These are phyloP conservation scores for Cossypha caffra DNA, from an alignment of 2,797 vertebrate species.

Conservation along the genomic window DNA sequence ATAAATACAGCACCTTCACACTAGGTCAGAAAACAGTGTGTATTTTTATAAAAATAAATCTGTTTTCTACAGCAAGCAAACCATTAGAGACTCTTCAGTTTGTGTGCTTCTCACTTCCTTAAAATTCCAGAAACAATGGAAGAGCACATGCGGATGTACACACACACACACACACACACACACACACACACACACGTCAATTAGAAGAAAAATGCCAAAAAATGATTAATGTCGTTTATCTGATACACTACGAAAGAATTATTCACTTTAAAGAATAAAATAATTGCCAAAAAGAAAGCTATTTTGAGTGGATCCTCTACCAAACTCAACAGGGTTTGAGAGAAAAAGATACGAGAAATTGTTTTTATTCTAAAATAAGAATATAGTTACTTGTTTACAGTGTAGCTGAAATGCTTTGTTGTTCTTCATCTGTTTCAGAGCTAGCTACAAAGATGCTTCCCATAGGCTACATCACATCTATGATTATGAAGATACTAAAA, in stretches of 20 bases:
- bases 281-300: background rate
- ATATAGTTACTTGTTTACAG: background rate
- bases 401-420: background rate
- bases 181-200: background rate
- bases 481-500: background rate
- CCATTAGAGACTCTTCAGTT: background rate
- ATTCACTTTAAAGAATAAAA: background rate
- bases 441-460: background rate
- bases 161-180: background rate
- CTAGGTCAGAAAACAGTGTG: slow-evolving; percentile 1
- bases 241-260: background rate
- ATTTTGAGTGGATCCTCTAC: background rate
- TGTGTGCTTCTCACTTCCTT: background rate
- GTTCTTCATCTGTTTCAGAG: background rate
- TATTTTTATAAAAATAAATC: slow-evolving; percentile 11
- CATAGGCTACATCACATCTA: background rate
- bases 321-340: background rate
- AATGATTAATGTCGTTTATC: background rate
- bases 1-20: slow-evolving; percentile 9
- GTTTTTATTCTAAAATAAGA: background rate
- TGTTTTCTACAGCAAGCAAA: background rate
- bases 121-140: background rate
- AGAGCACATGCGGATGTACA: background rate
- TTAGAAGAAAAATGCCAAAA: background rate
- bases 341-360: background rate